These are phyloP conservation scores for Chesias legatella DNA, from an alignment of 2,888 invertebrate genomes.

Conservation along the genomic window DNA sequence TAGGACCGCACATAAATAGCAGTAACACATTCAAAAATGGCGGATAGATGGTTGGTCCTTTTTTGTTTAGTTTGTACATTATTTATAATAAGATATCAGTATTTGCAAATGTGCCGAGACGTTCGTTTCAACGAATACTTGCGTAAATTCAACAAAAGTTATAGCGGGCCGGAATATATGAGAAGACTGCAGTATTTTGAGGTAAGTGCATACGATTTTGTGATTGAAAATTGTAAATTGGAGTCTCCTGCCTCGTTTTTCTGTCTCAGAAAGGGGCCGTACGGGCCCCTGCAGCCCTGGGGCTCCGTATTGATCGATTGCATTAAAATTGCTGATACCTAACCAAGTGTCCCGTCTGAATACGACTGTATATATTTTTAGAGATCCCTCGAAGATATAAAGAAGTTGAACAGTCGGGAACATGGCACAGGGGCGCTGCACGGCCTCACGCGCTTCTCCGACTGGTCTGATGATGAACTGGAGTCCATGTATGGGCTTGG, in stretches of 20 bases:
- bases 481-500: neutral
- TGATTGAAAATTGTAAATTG: neutral
- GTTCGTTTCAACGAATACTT: slow-evolving; percentile 30
- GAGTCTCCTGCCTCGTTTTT: neutral
- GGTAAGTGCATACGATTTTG: slow-evolving; percentile 28
- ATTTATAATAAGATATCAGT: neutral
- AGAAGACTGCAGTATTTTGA: slow-evolving; percentile 36
- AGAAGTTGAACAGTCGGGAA: slow-evolving; percentile 23
- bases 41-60: no score
- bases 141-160: slow-evolving; percentile 34
- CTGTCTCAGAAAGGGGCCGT: no score
- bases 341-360: no score
- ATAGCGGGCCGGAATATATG: slow-evolving; percentile 27
- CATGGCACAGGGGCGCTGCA: slow-evolving; percentile 27
- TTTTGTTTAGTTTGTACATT: slow-evolving; percentile 3
- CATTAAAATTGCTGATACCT: no score
- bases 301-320: no score
- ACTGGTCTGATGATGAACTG: slow-evolving; percentile 37
- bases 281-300: no score
- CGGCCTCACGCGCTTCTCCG: slow-evolving; percentile 44
- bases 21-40: no score
- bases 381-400: slow-evolving; percentile 36
- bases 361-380: no score
- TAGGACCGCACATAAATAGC: no score
- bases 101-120: neutral